These are phyloP conservation scores for Anguilla japonica DNA, from an alignment of 2,113 vertebrate species.

Conservation along the genomic window DNA sequence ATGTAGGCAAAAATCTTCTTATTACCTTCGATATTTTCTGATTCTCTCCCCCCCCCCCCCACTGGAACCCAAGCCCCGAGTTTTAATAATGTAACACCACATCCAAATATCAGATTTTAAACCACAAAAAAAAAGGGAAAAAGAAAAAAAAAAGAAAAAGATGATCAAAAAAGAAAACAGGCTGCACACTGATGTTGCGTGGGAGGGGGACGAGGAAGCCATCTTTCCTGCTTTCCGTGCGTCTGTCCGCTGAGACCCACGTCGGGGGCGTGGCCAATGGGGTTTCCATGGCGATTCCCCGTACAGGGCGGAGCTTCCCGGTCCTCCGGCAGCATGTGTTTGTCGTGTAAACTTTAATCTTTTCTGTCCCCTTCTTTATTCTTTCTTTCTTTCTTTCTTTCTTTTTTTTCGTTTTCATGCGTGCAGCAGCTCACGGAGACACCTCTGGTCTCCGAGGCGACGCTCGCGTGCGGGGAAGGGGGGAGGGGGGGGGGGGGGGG, in stretches of 20 bases:
- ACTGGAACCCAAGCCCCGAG: conserved; percentile 39
- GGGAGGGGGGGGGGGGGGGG: conserved; percentile 57
- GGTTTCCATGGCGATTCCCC: conserved; percentile 64
- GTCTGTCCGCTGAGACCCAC: no score
- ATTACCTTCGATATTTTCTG: conserved; percentile 63
- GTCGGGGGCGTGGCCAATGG: background rate
- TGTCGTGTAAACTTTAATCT: conserved; percentile 94
- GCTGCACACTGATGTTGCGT: conserved; percentile 82
- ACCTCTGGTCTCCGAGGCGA: conserved; percentile 1
- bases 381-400: background rate
- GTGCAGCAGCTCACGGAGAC: conserved; percentile 85
- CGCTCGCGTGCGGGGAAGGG: conserved; percentile 68
- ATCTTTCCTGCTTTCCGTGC: conserved; percentile 51
- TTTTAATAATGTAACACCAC: conserved; percentile 82
- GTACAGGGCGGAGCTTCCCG: conserved; percentile 59
- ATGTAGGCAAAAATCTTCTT: conserved; percentile 81
- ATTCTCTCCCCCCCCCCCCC: conserved; percentile 39
- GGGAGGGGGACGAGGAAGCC: conserved; percentile 74
- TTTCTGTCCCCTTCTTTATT: conserved; percentile 56
- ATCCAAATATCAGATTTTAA: conserved; percentile 78
- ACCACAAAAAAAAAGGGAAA: conserved; percentile 42
- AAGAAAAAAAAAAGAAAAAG: conserved; percentile 60
- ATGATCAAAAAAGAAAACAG: conserved; percentile 70
- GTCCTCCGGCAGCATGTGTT: conserved; percentile 84
- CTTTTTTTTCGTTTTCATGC: conserved; percentile 49